These are phyloP conservation scores for Perognathus longimembris DNA, from an alignment of 2,113 vertebrate species.

Conservation along the genomic window DNA sequence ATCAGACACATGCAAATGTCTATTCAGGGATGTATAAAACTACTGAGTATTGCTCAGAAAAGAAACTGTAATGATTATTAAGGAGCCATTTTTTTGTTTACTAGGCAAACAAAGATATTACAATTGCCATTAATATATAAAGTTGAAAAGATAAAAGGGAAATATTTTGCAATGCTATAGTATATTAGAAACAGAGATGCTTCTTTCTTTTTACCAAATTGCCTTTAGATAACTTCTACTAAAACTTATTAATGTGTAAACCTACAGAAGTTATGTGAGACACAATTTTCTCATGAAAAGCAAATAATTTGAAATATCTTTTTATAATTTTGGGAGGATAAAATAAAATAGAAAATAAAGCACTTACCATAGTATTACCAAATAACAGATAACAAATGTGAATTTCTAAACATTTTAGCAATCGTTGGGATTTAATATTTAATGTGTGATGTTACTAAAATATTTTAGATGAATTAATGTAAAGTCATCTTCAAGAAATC, in stretches of 20 bases:
- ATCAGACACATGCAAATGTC: slow-evolving; percentile 55
- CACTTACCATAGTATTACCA: fast-evolving
- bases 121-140: slow-evolving; percentile 13
- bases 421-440: neutral
- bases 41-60: slow-evolving; percentile 49
- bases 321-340: neutral
- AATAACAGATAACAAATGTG: slow-evolving; percentile 1
- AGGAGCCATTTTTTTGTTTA: slow-evolving; percentile 23
- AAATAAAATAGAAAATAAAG: neutral
- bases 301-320: neutral
- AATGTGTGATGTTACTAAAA: neutral
- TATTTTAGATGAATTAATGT: neutral
- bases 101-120: slow-evolving; percentile 51
- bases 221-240: neutral
- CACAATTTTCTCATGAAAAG: neutral
- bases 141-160: slow-evolving; percentile 1
- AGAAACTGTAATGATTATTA: slow-evolving; percentile 30
- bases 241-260: neutral
- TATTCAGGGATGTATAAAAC: slow-evolving; percentile 61
- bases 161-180: neutral
- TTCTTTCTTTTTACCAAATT: neutral
- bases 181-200: neutral
- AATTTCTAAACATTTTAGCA: neutral
- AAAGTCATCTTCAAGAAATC: too few relatives aligned
- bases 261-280: neutral